These are phyloP conservation scores for Jacana jacana DNA, from an alignment of 2,113 vertebrate genomes.

Conservation along the genomic window DNA sequence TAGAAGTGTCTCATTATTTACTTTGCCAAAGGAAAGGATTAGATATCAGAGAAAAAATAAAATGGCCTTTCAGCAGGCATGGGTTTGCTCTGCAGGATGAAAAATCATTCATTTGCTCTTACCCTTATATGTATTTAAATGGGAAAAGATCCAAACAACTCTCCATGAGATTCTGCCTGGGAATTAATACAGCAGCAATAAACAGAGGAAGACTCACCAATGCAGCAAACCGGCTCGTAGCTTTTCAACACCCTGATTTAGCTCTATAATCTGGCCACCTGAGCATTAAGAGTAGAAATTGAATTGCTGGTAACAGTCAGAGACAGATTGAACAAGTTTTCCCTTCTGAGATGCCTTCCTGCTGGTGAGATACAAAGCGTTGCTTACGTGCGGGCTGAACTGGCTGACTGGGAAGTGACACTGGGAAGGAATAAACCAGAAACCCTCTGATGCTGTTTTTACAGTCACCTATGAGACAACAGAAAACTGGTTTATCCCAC, in stretches of 20 bases:
- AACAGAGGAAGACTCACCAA: background rate
- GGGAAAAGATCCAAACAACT: background rate
- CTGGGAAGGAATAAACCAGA: background rate
- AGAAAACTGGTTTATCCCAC: background rate
- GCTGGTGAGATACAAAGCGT: background rate
- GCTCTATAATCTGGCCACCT: background rate
- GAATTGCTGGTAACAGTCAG: background rate
- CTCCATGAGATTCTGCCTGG: background rate
- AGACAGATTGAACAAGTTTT: background rate
- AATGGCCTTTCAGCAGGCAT: background rate
- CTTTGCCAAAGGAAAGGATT: constrained; percentile 39
- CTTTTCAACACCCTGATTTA: background rate
- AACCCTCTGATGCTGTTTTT: background rate
- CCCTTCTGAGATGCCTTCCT: background rate
- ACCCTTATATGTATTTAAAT: background rate
- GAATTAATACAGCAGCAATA: background rate
- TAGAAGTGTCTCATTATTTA: constrained; percentile 37
- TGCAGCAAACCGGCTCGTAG: background rate
- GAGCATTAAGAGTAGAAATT: background rate
- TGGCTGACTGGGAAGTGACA: background rate
- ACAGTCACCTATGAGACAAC: background rate
- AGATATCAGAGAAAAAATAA: constrained; percentile 23
- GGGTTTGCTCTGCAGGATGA: background rate
- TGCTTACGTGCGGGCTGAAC: background rate
- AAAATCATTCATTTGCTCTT: background rate